Evolutionary conservation across 2,113 vertebrate species (phyloP), one percentile per base, ranked within the genome.

Genomic region (Ranitomeya variabilis): DNA sequence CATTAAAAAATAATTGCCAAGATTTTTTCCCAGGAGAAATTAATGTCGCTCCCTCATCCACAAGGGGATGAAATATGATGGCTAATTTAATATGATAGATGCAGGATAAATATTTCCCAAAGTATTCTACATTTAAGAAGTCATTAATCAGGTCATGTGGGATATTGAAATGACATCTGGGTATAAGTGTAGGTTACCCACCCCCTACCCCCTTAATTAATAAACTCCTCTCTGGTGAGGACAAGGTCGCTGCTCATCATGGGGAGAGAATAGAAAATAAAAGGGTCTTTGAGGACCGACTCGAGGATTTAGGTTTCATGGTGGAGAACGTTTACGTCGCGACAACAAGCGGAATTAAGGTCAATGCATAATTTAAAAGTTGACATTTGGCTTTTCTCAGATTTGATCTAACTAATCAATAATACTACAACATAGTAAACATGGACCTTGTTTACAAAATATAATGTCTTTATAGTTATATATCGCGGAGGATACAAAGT

Each of bases 1-100:
- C 45, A 52, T 76, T 52, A 81, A 23, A 81, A 81, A 81, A 81
- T 62, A 81, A 81, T 81, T 81, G 80, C 7, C 8, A 81, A 37
- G 26, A 31, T 81, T 12, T 37, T 62, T 64, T 31, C 79, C 45
- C 59, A 11, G 7, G 80, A 81, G 80, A 81, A 81, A 81, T 81
- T 81, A 31, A 81, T 52, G 59, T 12, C 4, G 59, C 62, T 81
- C 31, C 18, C 80, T 81, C 59, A 62, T 62, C 26, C 59, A 21
- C 15, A 10, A 18, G 80, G 57, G 57, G 62, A 23, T 81, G 31
- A 62, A 81, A 62, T 31, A 37, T 19, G 31, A 81, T 81, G 80
- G 55, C 57, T 81, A 81, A 81, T 81, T 81, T 62, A 64, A 37
- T 81, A 62, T 62, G 80, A 81, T 60, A 37, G 52, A 37, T 31